phyloP scores from a whole-genome alignment of 2,797 vertebrate species.

The Pangasius larnaudii region DNA sequence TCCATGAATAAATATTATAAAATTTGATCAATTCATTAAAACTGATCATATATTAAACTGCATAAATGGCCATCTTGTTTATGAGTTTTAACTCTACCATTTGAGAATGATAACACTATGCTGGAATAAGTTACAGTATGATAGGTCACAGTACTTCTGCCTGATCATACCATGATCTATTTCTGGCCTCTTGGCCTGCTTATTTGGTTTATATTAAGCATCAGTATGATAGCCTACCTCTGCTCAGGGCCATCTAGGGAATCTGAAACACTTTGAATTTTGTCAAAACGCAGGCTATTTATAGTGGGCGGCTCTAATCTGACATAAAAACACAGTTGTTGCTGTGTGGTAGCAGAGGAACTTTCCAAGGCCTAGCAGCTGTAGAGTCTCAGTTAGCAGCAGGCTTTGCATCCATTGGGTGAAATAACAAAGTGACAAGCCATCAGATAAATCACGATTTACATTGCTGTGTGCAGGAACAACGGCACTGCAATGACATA shows the following conservation, averaged over 20 bases:
- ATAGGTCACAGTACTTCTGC: constrained; percentile 39
- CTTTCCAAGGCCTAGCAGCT: constrained; percentile 59
- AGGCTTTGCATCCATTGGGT: constrained; percentile 22
- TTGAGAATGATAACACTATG: neutral
- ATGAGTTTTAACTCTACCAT: neutral
- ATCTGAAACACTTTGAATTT: constrained; percentile 60
- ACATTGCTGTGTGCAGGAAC: constrained; percentile 42
- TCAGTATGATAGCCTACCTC: constrained; percentile 40
- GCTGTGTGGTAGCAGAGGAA: constrained; percentile 45
- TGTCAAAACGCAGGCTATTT: constrained; percentile 62
- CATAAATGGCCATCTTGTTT: neutral
- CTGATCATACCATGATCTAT: constrained; percentile 40
- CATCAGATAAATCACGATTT: constrained; percentile 46
- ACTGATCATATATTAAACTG: neutral
- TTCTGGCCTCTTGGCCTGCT: constrained; percentile 48
- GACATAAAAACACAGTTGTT: constrained; percentile 71
- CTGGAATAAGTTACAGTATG: constrained; percentile 25
- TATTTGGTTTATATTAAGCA: constrained; percentile 55
- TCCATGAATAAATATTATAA: neutral
- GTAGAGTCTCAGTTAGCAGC: constrained; percentile 52
- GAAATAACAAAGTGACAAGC: constrained; percentile 54
- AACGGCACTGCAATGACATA: constrained; percentile 39
- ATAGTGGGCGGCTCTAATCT: constrained; percentile 58
- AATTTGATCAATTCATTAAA: neutral
- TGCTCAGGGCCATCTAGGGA: constrained; percentile 46